Percentiles rank a stretch among this genome's conserved stretches.
Evolutionary conservation across 2,797 vertebrate species (phyloP).

Genomic region (Molothrus aeneus): DNA sequence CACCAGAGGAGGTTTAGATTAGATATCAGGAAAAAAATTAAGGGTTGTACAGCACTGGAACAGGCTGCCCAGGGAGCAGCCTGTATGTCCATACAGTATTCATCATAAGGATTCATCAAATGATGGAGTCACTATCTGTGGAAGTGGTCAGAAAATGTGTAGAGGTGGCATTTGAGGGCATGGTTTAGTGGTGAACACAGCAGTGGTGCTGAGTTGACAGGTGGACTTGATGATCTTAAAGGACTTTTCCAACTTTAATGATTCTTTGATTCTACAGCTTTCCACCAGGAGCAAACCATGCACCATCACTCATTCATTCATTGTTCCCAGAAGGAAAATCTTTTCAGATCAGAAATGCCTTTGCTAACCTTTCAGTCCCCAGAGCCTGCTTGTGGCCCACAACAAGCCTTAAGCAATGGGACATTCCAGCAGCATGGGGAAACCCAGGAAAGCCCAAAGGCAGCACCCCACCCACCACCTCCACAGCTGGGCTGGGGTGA

Average conservation of each 20-base stretch:
- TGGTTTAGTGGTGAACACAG: background rate
- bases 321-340: background rate
- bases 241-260: background rate
- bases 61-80: background rate
- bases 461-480: background rate
- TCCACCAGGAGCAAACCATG: background rate
- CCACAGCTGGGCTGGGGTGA: background rate
- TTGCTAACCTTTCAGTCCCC: background rate
- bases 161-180: background rate
- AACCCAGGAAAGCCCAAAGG: background rate
- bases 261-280: background rate
- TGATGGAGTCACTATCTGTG: background rate
- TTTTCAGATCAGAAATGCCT: background rate
- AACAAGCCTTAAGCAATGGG: background rate
- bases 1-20: no score
- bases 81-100: no score
- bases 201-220: background rate
- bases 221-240: background rate
- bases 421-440: background rate
- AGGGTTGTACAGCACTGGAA: background rate
- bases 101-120: no score
- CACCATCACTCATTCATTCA: background rate
- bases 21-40: rapidly evolving
- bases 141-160: background rate
- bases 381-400: background rate